A percentile compares a stretch with the other conserved stretches of the same genome.
Evolutionary conservation across 1,140 invertebrate species (phyloP).

Genomic region (Oncopodura yosiiana): DNA sequence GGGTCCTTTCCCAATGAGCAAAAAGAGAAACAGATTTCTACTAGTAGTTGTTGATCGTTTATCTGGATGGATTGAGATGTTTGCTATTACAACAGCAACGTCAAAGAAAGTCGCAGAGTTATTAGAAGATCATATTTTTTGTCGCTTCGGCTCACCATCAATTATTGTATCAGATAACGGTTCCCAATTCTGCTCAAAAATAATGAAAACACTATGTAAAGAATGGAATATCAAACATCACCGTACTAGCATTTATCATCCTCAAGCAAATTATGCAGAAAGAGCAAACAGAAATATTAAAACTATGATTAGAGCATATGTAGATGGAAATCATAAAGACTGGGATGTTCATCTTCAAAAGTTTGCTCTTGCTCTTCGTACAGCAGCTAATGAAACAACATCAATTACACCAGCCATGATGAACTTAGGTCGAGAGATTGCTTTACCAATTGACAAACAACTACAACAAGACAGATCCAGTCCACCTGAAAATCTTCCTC

Average conservation of each 20-base stretch:
- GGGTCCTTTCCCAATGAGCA: neutral
- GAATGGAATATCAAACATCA: conserved; percentile 8
- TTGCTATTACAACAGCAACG: conserved; percentile 34
- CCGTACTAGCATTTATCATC: conserved; percentile 39
- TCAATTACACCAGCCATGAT: neutral
- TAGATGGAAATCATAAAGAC: conserved; percentile 37
- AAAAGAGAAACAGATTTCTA: conserved; percentile 33
- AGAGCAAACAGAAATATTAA: conserved; percentile 42
- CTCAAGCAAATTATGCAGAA: conserved; percentile 41
- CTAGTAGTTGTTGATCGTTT: conserved; percentile 37
- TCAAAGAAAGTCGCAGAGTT: conserved; percentile 35
- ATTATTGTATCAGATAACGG: conserved; percentile 37
- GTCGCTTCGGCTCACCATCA: conserved; percentile 35
- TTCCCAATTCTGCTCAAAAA: conserved; percentile 11
- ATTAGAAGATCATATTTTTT: conserved; percentile 35
- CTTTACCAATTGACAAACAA: neutral
- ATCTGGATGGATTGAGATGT: conserved; percentile 36
- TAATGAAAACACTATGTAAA: conserved; percentile 6
- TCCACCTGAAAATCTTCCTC: neutral
- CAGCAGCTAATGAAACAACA: neutral
- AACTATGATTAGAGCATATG: conserved; percentile 38
- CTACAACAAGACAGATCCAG: neutral
- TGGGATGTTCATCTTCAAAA: conserved; percentile 39
- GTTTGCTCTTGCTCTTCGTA: conserved; percentile 40
- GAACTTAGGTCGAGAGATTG: neutral